Conservation (phyloP, 23 tunicate genomes). For the Trididemnum nubilum region DNA sequence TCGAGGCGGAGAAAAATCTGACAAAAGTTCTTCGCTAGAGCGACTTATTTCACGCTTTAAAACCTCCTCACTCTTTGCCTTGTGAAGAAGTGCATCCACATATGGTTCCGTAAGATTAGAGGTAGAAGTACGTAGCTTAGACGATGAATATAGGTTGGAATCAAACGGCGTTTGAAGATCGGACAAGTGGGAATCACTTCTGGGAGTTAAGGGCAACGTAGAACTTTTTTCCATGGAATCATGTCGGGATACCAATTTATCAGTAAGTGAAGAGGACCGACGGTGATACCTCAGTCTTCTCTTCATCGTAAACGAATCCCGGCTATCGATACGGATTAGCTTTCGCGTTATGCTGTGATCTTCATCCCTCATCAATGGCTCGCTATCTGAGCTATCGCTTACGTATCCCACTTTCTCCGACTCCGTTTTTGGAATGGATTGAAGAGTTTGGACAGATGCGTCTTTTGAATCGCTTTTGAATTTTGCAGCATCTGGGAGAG, state of each 20-base stretch:
- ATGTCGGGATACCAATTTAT: not conserved
- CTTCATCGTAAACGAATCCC: constrained; percentile 57
- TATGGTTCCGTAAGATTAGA: not conserved
- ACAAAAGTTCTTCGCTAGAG: constrained; percentile 25
- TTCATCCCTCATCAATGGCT: constrained; percentile 22
- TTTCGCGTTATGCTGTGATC: constrained; percentile 37
- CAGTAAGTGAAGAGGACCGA: constrained; percentile 16
- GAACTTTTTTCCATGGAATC: constrained; percentile 15
- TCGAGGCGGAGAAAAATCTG: constrained; percentile 18
- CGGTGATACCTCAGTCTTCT: constrained; percentile 40
- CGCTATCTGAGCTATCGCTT: constrained; percentile 29
- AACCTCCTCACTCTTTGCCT: constrained; percentile 62
- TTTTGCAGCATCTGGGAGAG: not conserved
- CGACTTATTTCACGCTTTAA: constrained; percentile 37
- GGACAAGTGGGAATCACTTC: not conserved
- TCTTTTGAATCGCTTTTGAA: not conserved
- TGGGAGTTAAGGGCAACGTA: constrained; percentile 26
- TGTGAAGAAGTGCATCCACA: constrained; percentile 23
- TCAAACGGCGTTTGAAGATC: not conserved
- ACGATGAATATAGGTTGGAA: not conserved
- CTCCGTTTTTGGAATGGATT: not conserved
- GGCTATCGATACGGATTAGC: constrained; percentile 59
- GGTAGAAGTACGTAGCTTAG: not conserved
- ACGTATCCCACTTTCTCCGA: not conserved
- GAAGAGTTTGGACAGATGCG: not conserved